phyloP scores from a whole-genome alignment of 2,113 vertebrate species.

The Irena cyanogastra region DNA sequence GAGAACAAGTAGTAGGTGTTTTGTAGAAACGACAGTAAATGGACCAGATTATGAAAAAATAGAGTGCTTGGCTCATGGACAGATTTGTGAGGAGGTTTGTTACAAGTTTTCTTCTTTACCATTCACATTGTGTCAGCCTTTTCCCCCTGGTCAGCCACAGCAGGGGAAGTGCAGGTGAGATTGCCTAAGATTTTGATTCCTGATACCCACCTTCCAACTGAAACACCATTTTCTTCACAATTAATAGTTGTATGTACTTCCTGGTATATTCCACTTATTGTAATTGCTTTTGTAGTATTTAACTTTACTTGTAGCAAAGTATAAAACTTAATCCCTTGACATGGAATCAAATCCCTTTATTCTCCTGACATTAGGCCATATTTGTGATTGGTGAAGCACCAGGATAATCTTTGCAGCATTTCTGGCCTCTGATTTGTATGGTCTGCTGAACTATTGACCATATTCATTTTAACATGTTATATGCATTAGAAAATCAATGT shows the following conservation, averaged over 20 bases:
- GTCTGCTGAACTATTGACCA: slow-evolving; percentile 53
- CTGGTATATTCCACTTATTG: not conserved
- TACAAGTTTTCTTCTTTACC: not conserved
- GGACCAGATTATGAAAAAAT: not conserved
- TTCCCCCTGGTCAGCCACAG: rapidly evolving
- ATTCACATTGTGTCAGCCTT: not conserved
- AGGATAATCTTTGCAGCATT: not conserved
- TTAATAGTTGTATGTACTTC: not conserved
- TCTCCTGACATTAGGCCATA: not conserved
- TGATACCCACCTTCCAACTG: not conserved
- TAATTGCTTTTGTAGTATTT: not conserved
- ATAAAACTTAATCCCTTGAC: not conserved
- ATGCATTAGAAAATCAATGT: slow-evolving; percentile 64
- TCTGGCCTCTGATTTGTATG: slow-evolving; percentile 6
- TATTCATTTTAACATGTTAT: slow-evolving; percentile 43
- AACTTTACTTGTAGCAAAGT: not conserved
- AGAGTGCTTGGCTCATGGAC: rapidly evolving
- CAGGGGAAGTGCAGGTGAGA: not conserved
- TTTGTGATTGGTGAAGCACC: not conserved
- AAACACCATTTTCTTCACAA: not conserved
- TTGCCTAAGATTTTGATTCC: not conserved
- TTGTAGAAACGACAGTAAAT: not conserved
- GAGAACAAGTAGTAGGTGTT: not conserved
- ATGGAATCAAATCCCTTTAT: not conserved
- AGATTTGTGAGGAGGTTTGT: not conserved